Base-by-base conservation (phyloP, 1,140 invertebrate genomes). In the Diachasma alloeum region DNA sequence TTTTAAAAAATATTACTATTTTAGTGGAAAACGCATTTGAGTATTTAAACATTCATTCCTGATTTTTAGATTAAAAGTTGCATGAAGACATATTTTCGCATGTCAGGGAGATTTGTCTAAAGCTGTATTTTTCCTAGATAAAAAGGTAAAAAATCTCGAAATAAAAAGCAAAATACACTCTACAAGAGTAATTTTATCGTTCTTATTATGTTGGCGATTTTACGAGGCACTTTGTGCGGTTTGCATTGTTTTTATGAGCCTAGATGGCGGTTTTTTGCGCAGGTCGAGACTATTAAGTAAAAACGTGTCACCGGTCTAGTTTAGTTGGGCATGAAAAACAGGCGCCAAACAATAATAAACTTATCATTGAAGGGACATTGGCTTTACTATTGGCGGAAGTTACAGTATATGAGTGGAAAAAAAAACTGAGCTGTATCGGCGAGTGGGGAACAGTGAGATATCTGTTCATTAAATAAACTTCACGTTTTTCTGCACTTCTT, bases 331-430 rank as follows among this genome's bases (percentile, higher is more conserved):
- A 26, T 63, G 59, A 24, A 24, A 53, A 63, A 11, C 22, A 15
- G 59, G 6, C 59, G n/a, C 48, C 48, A 0, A 10, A 63, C 59
- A 63, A 63, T 63, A 63, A 63, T 63, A 63, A 63, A 63, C 59
- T 63, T 63, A 63, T 63, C 59, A 63, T 63, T 15, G 26, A 26
- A 26, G 19, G 59, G 59, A 63, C 59, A 63, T 63, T 63, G 59
- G 59, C 59, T 63, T 63, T 26, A 63, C 59, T 63, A 56, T 63
- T 63, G 59, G 59, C 10, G 59, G 59, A 63, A 63, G 59, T 63
- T 31, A 22, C 26, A 26, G 22, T 59, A 59, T 22, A 17, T 1
- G 59, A 63, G 24, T 8, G 22, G 26, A 63, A 63, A 63, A 63
- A 26, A 26, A 15, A 11, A 4, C 22, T 63, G 10, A 24, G 19